Percentiles rank a stretch among this genome's conserved stretches.
Conservation (phyloP, 2,797 vertebrate species). For the Aeoliscus strigatus region DNA sequence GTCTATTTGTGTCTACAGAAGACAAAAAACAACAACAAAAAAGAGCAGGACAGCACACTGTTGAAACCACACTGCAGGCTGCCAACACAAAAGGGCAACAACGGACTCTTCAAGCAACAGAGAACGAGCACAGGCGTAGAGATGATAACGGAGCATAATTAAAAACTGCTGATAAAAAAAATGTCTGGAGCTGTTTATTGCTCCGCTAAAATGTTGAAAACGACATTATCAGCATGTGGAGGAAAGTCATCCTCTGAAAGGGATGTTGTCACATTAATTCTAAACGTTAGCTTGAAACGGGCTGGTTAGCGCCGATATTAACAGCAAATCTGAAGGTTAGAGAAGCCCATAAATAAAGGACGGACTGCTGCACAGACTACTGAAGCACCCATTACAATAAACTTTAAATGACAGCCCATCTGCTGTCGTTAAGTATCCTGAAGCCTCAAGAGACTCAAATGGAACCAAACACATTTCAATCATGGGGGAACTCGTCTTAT, state of each 20-base stretch:
- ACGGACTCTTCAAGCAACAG: slow-evolving; percentile 45
- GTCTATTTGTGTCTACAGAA: slow-evolving; percentile 87
- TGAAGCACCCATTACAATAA: slow-evolving; percentile 49
- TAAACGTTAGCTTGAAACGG: slow-evolving; percentile 48
- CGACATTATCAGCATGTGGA: slow-evolving; percentile 31
- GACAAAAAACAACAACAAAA: too few relatives aligned
- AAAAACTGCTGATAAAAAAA: slow-evolving; percentile 59
- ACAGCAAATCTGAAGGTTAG: slow-evolving; percentile 54
- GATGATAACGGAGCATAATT: slow-evolving; percentile 55
- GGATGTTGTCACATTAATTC: slow-evolving; percentile 54
- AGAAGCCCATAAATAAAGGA: slow-evolving; percentile 57
- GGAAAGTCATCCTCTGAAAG: slow-evolving; percentile 42
- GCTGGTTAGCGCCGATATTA: slow-evolving; percentile 53
- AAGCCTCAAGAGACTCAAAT: slow-evolving; percentile 24
- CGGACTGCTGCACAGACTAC: slow-evolving; percentile 48
- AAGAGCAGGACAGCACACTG: slow-evolving; percentile 65
- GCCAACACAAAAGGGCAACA: slow-evolving; percentile 58
- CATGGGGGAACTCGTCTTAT: slow-evolving; percentile 18
- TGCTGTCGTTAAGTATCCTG: slow-evolving; percentile 39
- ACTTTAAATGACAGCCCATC: slow-evolving; percentile 43
- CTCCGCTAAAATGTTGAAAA: slow-evolving; percentile 37
- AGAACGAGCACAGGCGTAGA: slow-evolving; percentile 36
- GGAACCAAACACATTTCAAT: slow-evolving; percentile 22
- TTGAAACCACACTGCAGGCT: slow-evolving; percentile 58
- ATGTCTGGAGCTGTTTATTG: slow-evolving; percentile 36